Conservation (phyloP, 1,140 invertebrate species). For the Bemisia tabaci region DNA sequence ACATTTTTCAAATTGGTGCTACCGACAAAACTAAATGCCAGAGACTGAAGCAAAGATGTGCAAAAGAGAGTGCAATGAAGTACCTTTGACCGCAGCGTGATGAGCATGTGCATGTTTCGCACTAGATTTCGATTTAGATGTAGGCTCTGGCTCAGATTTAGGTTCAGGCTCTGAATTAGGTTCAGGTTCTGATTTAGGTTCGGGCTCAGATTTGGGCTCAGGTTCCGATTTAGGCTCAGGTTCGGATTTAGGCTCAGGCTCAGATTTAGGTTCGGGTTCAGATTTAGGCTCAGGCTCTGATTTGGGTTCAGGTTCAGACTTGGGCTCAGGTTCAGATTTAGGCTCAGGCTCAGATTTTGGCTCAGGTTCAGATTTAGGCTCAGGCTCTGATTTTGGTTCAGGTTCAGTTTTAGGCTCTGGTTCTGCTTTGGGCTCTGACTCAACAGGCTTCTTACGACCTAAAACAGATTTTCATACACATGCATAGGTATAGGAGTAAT, state of each 20-base stretch:
- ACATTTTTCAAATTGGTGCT: too few relatives aligned
- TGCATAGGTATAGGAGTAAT: background rate
- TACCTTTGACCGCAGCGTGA: background rate
- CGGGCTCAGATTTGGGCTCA: constrained; percentile 19
- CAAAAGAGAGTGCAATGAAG: background rate
- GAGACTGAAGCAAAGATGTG: constrained; percentile 3
- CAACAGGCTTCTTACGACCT: constrained; percentile 13
- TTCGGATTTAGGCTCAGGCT: constrained; percentile 26
- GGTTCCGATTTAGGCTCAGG: constrained; percentile 28
- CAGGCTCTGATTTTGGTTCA: constrained; percentile 32
- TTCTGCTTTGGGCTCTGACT: constrained; percentile 26
- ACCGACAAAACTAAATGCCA: too few relatives aligned
- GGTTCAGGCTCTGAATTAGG: constrained; percentile 17
- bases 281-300: constrained; percentile 26
- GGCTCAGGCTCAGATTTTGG: constrained; percentile 32
- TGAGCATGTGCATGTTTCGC: constrained; percentile 16
- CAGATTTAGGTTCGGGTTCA: constrained; percentile 21
- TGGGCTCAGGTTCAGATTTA: constrained; percentile 30
- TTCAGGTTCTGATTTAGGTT: constrained; percentile 15
- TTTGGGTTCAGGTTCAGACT: constrained; percentile 22
- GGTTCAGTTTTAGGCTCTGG: constrained; percentile 20
- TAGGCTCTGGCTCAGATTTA: constrained; percentile 16
- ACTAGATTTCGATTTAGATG: constrained; percentile 18
- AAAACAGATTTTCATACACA: background rate
- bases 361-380: constrained; percentile 33